These are phyloP conservation scores for Trachelus troglodyta DNA, from an alignment of 2,888 invertebrate species.

Conservation along the genomic window DNA sequence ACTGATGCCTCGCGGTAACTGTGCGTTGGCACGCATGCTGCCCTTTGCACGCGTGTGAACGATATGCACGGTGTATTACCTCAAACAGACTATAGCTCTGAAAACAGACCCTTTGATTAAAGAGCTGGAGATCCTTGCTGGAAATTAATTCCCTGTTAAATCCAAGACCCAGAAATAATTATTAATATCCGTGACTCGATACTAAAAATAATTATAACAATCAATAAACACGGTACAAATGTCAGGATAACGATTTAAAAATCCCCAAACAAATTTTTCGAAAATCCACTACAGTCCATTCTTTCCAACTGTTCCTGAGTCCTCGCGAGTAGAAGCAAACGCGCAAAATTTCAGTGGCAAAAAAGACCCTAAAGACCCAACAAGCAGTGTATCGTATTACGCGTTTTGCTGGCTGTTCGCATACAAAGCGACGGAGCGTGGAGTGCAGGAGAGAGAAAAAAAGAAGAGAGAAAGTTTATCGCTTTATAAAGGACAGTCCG, in stretches of 20 bases:
- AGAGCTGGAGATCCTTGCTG: not conserved
- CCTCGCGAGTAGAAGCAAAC: no score
- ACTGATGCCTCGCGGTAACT: not conserved
- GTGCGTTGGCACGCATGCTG: not conserved
- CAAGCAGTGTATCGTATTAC: not conserved
- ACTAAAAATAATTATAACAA: not conserved
- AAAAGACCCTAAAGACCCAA: not conserved
- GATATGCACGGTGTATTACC: not conserved
- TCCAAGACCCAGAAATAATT: not conserved
- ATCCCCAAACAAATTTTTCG: not conserved
- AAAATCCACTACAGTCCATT: not conserved
- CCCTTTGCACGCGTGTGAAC: not conserved
- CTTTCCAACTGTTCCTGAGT: not conserved
- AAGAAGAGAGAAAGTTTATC: not conserved
- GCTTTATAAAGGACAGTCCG: slow-evolving; percentile 5
- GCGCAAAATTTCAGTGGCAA: not conserved
- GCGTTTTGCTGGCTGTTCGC: not conserved
- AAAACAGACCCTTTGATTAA: not conserved
- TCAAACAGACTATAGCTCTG: not conserved
- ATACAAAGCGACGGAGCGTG: not conserved
- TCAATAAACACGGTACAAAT: not conserved
- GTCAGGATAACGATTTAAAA: not conserved
- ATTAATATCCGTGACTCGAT: not conserved
- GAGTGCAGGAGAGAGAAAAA: not conserved
- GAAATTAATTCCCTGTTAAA: not conserved